Evolutionary conservation across 2,888 invertebrate genomes (phyloP).

Genomic region (Lagria hirta): DNA sequence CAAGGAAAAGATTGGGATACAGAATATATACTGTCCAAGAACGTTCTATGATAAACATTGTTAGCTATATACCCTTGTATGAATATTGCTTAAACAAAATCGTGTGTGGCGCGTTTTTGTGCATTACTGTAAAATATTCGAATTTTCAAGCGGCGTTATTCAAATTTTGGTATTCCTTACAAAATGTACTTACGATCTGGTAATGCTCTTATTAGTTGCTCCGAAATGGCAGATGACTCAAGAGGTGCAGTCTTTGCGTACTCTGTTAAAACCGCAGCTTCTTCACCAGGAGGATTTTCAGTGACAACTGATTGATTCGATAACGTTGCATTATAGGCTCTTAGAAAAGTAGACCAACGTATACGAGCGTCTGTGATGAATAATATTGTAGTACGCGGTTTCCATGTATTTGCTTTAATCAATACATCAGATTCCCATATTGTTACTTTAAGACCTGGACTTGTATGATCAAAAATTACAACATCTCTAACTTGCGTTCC

Average conservation of each 20-base stretch:
- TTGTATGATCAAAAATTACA: conserved; percentile 65
- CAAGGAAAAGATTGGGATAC: too few relatives aligned
- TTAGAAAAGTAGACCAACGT: conserved; percentile 60
- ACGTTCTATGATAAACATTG: too few relatives aligned
- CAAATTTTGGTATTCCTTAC: too few relatives aligned
- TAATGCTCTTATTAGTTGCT: conserved; percentile 42
- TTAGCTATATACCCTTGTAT: too few relatives aligned
- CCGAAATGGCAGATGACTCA: conserved; percentile 45
- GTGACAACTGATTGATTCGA: conserved; percentile 65
- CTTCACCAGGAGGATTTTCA: conserved; percentile 69
- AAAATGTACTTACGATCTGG: conserved; percentile 51
- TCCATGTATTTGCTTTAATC: conserved; percentile 67
- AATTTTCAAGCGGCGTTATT: too few relatives aligned
- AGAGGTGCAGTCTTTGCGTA: conserved; percentile 55
- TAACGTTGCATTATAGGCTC: conserved; percentile 57
- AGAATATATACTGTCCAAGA: too few relatives aligned
- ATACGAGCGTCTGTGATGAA: conserved; percentile 72
- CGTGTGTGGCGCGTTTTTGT: too few relatives aligned
- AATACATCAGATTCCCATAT: conserved; percentile 75
- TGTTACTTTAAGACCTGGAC: conserved; percentile 60
- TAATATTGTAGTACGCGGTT: conserved; percentile 66
- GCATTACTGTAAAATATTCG: too few relatives aligned
- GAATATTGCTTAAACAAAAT: too few relatives aligned
- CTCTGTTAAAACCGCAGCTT: conserved; percentile 60
- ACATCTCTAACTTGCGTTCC: conserved; percentile 65